These are phyloP conservation scores for Hydropotes inermis DNA, from an alignment of 2,113 vertebrate species.

Conservation along the genomic window DNA sequence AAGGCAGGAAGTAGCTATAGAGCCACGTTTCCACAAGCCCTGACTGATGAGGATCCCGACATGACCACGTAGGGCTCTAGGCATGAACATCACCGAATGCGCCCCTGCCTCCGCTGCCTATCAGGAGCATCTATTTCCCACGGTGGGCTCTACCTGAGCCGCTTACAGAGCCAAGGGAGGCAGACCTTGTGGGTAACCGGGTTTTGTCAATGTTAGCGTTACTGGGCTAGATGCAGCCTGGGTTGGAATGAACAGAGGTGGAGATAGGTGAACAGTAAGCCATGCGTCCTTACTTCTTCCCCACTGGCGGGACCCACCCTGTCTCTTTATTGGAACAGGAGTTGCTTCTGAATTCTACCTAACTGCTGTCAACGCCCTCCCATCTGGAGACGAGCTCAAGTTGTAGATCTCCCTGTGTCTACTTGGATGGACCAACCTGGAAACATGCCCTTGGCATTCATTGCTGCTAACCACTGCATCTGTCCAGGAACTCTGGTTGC, in stretches of 20 bases:
- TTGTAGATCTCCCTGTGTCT: background rate
- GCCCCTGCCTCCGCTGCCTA: background rate
- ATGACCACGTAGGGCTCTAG: background rate
- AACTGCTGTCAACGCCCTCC: background rate
- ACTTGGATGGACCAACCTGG: background rate
- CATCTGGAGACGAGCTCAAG: background rate
- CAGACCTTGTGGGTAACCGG: background rate
- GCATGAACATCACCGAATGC: background rate
- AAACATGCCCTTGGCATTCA: background rate
- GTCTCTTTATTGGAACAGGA: background rate
- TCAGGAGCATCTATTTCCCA: background rate
- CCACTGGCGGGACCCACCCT: background rate
- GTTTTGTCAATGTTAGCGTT: background rate
- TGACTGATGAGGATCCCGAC: background rate
- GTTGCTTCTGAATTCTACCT: background rate
- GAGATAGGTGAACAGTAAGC: background rate
- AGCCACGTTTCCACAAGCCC: background rate
- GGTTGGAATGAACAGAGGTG: background rate
- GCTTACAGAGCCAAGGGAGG: background rate
- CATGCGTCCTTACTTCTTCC: background rate
- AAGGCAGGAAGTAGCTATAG: background rate
- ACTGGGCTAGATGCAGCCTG: background rate
- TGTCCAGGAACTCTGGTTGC: background rate
- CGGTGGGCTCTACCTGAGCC: background rate
- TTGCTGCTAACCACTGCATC: background rate